A percentile compares a stretch with the other conserved stretches of the same genome.
These are phyloP conservation scores for Euwallacea similis DNA, from an alignment of 1,140 invertebrate genomes.

Conservation along the genomic window DNA sequence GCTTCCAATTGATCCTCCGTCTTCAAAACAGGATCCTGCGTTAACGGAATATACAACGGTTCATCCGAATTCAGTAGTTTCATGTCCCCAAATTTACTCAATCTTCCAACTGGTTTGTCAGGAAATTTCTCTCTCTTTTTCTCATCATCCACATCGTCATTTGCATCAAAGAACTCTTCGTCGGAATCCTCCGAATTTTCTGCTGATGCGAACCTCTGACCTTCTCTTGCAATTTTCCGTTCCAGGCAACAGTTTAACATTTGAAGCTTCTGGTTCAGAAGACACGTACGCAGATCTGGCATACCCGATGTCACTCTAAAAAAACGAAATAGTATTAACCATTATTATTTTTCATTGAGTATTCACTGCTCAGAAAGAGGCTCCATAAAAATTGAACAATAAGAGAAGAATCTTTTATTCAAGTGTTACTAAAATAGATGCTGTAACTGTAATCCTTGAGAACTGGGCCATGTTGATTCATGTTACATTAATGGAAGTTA, in stretches of 20 bases:
- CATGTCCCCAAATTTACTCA: constrained; percentile 68
- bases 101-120: constrained; percentile 73
- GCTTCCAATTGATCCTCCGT: constrained; percentile 96
- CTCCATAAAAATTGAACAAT: no score
- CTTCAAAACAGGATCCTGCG: constrained; percentile 93
- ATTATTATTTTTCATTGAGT: no score
- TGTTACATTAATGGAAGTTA: not conserved
- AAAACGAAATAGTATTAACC: constrained; percentile 4
- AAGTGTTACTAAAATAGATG: constrained; percentile 1
- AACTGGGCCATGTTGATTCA: constrained; percentile 15
- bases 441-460: constrained; percentile 13
- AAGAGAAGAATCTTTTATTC: no score
- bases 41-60: constrained; percentile 83
- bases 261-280: constrained; percentile 95
- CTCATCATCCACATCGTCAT: constrained; percentile 60
- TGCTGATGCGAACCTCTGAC: constrained; percentile 40
- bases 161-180: constrained; percentile 85
- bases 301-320: constrained; percentile 72
- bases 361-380: no score
- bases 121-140: constrained; percentile 57
- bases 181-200: constrained; percentile 56
- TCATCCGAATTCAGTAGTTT: constrained; percentile 70
- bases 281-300: constrained; percentile 83
- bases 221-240: constrained; percentile 64
- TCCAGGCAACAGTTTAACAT: constrained; percentile 96